Conservation (phyloP, 1,140 invertebrate species). For the Drosophila dunni region DNA sequence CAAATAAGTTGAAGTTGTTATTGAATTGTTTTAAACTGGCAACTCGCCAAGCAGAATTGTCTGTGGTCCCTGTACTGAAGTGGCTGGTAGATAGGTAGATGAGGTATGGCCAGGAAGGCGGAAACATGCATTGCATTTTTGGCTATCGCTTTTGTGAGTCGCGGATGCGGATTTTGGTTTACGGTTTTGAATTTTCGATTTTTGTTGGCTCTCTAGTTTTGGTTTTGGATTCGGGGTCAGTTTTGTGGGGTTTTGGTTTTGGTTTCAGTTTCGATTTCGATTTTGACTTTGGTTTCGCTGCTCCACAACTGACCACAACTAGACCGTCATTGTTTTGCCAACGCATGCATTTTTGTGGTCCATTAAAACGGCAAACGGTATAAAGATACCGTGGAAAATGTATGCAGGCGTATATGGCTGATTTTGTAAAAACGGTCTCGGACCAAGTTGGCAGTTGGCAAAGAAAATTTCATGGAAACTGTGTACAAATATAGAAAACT, state of each 20-base stretch:
- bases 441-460: constrained; percentile 19
- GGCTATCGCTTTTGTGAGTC: constrained; percentile 61
- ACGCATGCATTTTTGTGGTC: constrained; percentile 73
- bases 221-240: constrained; percentile 21
- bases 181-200: constrained; percentile 5
- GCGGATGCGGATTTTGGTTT: constrained; percentile 48
- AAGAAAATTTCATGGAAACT: constrained; percentile 70
- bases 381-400: constrained; percentile 1
- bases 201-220: constrained; percentile 10
- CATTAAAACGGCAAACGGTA: constrained; percentile 61
- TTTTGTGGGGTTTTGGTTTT: constrained; percentile 15
- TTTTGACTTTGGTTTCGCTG: constrained; percentile 33
- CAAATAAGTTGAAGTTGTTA: constrained; percentile 43
- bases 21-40: constrained; percentile 27
- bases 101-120: constrained; percentile 25
- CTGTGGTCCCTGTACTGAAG: neutral
- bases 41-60: constrained; percentile 15
- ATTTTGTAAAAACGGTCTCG: constrained; percentile 52
- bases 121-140: constrained; percentile 60
- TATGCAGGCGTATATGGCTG: constrained; percentile 17
- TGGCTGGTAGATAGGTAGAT: neutral
- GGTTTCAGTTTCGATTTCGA: constrained; percentile 16
- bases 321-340: constrained; percentile 48
- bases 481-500: constrained; percentile 63
- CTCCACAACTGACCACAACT: neutral